Conservation (phyloP, 1,140 invertebrate genomes). For the Meloidogyne exigua region DNA sequence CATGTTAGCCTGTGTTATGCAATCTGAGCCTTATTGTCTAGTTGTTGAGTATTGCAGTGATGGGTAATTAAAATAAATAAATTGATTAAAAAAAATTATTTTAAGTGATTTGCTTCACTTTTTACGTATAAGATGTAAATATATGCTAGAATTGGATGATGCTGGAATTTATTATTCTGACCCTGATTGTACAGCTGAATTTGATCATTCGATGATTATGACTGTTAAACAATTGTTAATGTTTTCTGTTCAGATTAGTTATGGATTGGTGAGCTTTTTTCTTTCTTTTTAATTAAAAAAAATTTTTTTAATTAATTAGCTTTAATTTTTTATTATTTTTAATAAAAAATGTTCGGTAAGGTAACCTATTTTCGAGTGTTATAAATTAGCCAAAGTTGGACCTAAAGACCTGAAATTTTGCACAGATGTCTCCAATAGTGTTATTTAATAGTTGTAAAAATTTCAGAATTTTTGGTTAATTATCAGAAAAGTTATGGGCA, state of each 20-base stretch:
- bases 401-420: neutral
- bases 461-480: neutral
- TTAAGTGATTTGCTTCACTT: slow-evolving; percentile 64
- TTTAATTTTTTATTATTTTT: neutral
- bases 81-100: neutral
- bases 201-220: slow-evolving; percentile 60
- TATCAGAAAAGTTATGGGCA: neutral
- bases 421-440: neutral
- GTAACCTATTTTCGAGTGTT: neutral
- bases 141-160: slow-evolving; percentile 58
- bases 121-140: slow-evolving; percentile 62
- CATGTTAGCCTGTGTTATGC: slow-evolving; percentile 67
- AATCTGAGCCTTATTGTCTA: slow-evolving; percentile 65
- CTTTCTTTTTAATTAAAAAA: slow-evolving; percentile 6
- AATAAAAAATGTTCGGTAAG: neutral
- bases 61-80: slow-evolving; percentile 45
- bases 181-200: slow-evolving; percentile 44
- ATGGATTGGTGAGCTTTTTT: slow-evolving; percentile 53
- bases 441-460: neutral
- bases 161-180: slow-evolving; percentile 54
- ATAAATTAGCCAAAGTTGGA: neutral
- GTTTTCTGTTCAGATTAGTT: slow-evolving; percentile 63
- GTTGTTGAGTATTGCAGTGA: slow-evolving; percentile 66
- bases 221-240: slow-evolving; percentile 60
- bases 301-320: neutral